phyloP scores from a whole-genome alignment of 2,888 invertebrate genomes.

The Melangyna quadrimaculata region DNA sequence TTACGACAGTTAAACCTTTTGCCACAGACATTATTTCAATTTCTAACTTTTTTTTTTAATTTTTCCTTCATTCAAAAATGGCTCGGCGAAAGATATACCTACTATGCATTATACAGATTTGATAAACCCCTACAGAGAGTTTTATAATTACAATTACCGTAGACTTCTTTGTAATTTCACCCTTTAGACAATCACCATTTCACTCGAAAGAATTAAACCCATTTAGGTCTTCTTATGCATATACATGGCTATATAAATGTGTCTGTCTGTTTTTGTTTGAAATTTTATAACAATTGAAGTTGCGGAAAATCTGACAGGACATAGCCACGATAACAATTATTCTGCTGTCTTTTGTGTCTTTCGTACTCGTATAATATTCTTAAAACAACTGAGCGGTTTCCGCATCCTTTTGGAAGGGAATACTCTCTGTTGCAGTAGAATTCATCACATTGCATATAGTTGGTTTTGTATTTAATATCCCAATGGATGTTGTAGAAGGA shows the following conservation, averaged over 20 bases:
- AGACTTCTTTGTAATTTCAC: slow-evolving; percentile 25
- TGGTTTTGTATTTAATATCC: slow-evolving; percentile 5
- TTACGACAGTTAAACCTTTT: slow-evolving; percentile 2
- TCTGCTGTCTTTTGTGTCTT: slow-evolving; percentile 12
- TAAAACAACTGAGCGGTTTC: slow-evolving; percentile 16
- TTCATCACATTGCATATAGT: slow-evolving; percentile 16
- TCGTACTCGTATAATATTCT: slow-evolving; percentile 2
- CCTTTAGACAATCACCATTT: slow-evolving; percentile 10
- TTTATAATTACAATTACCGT: slow-evolving; percentile 30
- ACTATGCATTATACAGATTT: background rate
- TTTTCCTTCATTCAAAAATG: slow-evolving; percentile 6
- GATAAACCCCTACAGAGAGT: slow-evolving; percentile 9
- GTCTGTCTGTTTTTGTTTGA: background rate
- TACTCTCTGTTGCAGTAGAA: slow-evolving; percentile 5
- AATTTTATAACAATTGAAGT: slow-evolving; percentile 21
- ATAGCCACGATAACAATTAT: slow-evolving; percentile 3
- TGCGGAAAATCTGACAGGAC: slow-evolving; percentile 33
- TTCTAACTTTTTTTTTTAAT: slow-evolving; percentile 2
- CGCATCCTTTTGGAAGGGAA: slow-evolving; percentile 2
- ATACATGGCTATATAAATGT: background rate
- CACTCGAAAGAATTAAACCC: slow-evolving; percentile 11
- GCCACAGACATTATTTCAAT: background rate
- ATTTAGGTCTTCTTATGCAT: background rate
- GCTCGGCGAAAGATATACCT: background rate
- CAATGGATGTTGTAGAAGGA: background rate